Percentiles rank a stretch among this genome's conserved stretches.
Evolutionary conservation across 2,888 invertebrate species (phyloP).

Genomic region (Trichogramma dendrolimi): DNA sequence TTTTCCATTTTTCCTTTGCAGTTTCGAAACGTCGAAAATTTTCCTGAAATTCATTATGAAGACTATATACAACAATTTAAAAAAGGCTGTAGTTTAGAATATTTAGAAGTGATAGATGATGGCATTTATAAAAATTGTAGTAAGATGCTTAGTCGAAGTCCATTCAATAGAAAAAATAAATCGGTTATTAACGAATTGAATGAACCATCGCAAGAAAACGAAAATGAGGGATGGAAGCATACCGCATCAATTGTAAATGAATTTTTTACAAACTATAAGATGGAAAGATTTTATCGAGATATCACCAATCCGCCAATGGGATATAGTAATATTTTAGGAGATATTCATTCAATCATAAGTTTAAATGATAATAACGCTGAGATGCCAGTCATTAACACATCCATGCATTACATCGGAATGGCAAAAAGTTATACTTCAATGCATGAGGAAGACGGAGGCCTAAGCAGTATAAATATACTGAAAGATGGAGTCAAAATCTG

Average conservation of each 20-base stretch:
- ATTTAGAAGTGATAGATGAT: no score
- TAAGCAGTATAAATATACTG: background rate
- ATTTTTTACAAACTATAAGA: background rate
- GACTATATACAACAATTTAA: background rate
- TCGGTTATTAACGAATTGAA: background rate
- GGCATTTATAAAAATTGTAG: no score
- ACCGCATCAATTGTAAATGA: background rate
- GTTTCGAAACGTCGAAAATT: background rate
- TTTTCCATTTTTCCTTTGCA: no score
- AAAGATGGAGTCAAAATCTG: background rate
- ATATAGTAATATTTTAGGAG: background rate
- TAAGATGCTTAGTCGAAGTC: no score
- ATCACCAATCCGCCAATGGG: background rate
- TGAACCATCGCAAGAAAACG: background rate
- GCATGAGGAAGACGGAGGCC: constrained; percentile 1
- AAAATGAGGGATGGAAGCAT: background rate
- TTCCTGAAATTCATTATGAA: background rate
- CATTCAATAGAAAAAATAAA: background rate
- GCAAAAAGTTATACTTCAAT: background rate
- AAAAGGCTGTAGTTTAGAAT: background rate
- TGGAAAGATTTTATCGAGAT: background rate
- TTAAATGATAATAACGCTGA: background rate
- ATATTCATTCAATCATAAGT: background rate
- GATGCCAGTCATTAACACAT: background rate
- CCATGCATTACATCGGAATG: background rate